phyloP scores from a whole-genome alignment of 2,113 vertebrate species.

The Stegostoma tigrinum region DNA sequence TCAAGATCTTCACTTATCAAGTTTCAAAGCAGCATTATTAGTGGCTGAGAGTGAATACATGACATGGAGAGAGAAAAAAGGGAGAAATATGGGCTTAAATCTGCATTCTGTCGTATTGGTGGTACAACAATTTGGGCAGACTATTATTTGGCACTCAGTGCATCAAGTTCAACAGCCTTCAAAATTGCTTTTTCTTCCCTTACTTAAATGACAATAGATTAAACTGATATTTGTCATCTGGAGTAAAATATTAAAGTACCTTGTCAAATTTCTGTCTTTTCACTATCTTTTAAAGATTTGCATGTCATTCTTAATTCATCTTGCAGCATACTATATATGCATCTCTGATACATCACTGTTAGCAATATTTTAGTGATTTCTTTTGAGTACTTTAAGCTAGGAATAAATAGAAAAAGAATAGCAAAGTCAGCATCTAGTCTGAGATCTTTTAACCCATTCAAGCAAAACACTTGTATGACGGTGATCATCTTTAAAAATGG shows the following conservation, averaged over 20 bases:
- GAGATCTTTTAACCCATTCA: neutral
- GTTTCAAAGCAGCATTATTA: neutral
- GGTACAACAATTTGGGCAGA: neutral
- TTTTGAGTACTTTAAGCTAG: neutral
- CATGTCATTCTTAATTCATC: neutral
- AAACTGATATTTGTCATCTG: neutral
- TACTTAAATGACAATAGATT: neutral
- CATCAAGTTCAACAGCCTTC: neutral
- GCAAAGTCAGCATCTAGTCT: neutral
- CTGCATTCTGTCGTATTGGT: neutral
- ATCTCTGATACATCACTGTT: neutral
- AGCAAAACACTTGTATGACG: neutral
- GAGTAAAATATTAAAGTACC: neutral
- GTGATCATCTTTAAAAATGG: neutral
- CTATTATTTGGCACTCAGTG: no score
- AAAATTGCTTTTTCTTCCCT: neutral
- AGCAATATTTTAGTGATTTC: neutral
- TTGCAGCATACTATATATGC: neutral
- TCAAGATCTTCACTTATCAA: neutral
- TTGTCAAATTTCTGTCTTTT: neutral
- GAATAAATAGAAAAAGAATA: neutral
- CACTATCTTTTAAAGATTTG: neutral
- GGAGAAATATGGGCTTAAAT: neutral
- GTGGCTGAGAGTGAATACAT: neutral
- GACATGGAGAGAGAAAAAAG: neutral